Evolutionary conservation across 1,140 invertebrate species (phyloP), one percentile per base, ranked within the genome.

Genomic region (Metopolophium dirhodum): DNA sequence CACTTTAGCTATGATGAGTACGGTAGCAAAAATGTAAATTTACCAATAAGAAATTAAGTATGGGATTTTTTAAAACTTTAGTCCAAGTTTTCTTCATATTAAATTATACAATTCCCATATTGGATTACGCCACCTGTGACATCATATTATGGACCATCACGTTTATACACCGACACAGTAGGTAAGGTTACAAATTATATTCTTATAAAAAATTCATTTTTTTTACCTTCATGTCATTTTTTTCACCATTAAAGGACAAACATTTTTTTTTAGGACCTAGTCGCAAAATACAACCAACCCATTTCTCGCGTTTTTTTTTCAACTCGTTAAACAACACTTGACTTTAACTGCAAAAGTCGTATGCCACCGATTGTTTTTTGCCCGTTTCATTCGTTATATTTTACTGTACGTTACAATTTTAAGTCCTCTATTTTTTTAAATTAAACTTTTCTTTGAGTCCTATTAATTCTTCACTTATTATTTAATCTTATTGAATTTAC

Each of bases 241-340:
- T 91, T 77, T 91, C 14, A 47, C 35, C 26, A 49, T 91, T 91
- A 83, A 37, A 82, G n/a, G 90, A 82, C 20, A 83, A 91, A 82
- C n/a, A 26, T 47, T 20, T 91, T 51, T 77, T 92, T 92, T 82
- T 92, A 22, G 30, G 41, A 9, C 18, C 14, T 45, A 77, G 90
- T 45, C 26, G n/a, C 90, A 91, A 92, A 35, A 83, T 51, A 92
- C 77, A 49, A 92, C 77, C 18, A 92, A 51, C 11, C 90, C 41
- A 83, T 92, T 92, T 83, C 61, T 47, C n/a, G 68, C 68, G 41
- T 82, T 92, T 82, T 89, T 90, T 90, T 89, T 90, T 82, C 30
- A 92, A 92, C 90, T 92, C 68, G 90, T 92, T 92, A 82, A 92
- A 92, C 68, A 83, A 82, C 90, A 92, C 90, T 92, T 92, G 90